Evolutionary conservation across 2,113 vertebrate genomes (phyloP).

Genomic region (Vulpes ferrilata): DNA sequence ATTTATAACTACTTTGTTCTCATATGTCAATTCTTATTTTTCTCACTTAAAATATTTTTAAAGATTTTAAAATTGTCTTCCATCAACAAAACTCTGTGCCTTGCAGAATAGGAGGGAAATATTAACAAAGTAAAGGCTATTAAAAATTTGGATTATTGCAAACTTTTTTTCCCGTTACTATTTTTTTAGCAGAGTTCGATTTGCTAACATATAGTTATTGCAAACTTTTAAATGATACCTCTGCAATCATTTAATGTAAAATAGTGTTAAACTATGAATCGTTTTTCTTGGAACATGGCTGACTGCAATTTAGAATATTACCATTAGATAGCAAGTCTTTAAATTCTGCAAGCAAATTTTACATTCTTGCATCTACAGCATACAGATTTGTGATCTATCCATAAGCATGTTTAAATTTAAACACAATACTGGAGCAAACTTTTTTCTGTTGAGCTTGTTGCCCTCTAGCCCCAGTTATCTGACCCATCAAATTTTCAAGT

Average conservation of each 20-base stretch:
- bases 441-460: neutral
- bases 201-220: neutral
- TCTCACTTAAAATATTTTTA: neutral
- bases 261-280: neutral
- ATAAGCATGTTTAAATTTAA: neutral
- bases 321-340: neutral
- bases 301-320: neutral
- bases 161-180: neutral
- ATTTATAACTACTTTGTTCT: neutral
- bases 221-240: neutral
- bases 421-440: neutral
- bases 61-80: neutral
- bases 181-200: no score
- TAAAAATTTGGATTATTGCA: neutral
- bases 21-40: neutral
- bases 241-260: neutral
- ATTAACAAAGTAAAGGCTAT: neutral
- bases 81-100: neutral
- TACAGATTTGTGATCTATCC: neutral
- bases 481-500: neutral
- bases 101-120: neutral
- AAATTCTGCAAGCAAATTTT: neutral
- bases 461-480: neutral
- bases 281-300: neutral
- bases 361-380: no score